Base-by-base conservation (phyloP, 2,113 vertebrate species). In the Ptychochromis oligacanthus region DNA sequence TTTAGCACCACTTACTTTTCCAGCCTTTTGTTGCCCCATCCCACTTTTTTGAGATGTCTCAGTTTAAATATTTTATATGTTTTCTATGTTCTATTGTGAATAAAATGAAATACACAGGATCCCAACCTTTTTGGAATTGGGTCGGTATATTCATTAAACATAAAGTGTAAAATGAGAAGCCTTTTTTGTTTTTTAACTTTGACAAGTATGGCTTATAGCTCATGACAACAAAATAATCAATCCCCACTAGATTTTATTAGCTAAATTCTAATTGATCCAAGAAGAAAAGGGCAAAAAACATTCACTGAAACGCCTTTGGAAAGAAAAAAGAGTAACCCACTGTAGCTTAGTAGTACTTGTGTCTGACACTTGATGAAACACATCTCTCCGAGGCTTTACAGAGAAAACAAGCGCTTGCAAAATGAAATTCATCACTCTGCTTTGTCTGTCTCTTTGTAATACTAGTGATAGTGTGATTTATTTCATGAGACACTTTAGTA, bases 341-440 rank as follows among this genome's bases (percentile, higher is more conserved):
- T 72, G 22, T 7, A 24, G 49, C 12, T 59, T 6, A 22, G n/a
- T 14, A 67, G 22, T 49, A 61, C 36, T 56, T 40, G 36, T 18
- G 34, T 31, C 36, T 55, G 60, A 84, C 36, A 82, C 36, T 56
- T 81, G 58, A 81, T 75, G 17, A 82, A 77, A 18, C 15, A 64
- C 24, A 54, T 55, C 24, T 60, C 34, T 86, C 58, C 31, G 76
- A 75, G 40, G 52, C 2, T 72, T 72, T 24, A 18, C 17, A 18
- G 18, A 80, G 60, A 87, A 82, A 79, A 72, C 36, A 57, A 28
- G 56, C 24, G 40, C 75, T 79, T 87, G 2, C 4, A 43, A 61
- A n/a, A 84, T 83, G 75, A 79, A 79, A 62, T 77, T 4, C 1
- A 7, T 74, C 28, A 28, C 12, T 74, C 64, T 79, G 36, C 22